Conservation (phyloP, 1,140 invertebrate genomes). For the Lepidotrigona ventralis region DNA sequence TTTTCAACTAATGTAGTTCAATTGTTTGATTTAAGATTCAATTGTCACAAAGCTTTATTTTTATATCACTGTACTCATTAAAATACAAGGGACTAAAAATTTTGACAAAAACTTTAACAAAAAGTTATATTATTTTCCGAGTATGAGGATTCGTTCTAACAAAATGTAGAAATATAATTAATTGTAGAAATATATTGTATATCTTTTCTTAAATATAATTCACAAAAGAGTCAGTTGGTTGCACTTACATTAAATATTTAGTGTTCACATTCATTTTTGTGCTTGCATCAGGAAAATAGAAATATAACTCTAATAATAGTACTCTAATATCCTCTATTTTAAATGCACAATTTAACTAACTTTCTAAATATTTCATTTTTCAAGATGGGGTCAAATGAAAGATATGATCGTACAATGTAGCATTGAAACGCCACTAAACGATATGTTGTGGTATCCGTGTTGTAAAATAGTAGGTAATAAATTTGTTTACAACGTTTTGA, state of each 20-base stretch:
- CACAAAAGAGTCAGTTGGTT: too few species aligned
- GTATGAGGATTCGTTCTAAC: too few species aligned
- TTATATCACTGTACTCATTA: too few species aligned
- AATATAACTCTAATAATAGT: neutral
- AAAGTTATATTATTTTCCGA: too few species aligned
- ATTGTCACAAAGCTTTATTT: neutral
- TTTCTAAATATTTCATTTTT: constrained; percentile 12
- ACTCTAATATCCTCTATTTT: too few species aligned
- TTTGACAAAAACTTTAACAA: too few species aligned
- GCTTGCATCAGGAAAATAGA: neutral
- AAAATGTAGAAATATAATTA: too few species aligned
- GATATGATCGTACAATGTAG: constrained; percentile 85
- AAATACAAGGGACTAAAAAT: too few species aligned
- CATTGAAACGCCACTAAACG: constrained; percentile 87
- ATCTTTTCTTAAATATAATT: too few species aligned
- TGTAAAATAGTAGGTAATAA: constrained; percentile 88
- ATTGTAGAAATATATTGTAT: too few species aligned
- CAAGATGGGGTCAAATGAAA: constrained; percentile 90
- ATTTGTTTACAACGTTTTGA: constrained; percentile 86
- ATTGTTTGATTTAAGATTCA: neutral
- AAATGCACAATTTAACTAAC: neutral
- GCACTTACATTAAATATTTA: too few species aligned
- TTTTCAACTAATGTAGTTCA: neutral
- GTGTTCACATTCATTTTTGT: too few species aligned
- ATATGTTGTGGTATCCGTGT: constrained; percentile 93